Evolutionary conservation across 2,113 vertebrate species (phyloP).

Genomic region (Budorcas taxicolor): DNA sequence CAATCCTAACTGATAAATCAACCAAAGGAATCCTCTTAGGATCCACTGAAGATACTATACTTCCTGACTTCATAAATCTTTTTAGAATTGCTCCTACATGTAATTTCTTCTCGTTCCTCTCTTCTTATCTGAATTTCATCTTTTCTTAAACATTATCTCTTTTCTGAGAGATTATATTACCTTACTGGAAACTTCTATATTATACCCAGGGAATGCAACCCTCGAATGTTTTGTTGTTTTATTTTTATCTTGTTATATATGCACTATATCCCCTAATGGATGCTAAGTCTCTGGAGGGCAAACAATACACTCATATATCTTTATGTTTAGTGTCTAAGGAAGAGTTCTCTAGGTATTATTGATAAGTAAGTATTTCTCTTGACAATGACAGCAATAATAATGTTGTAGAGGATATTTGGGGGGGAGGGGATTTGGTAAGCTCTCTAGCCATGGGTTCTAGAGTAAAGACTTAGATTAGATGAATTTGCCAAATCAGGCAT

Average conservation of each 20-base stretch:
- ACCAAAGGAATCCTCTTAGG: not conserved
- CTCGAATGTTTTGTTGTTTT: not conserved
- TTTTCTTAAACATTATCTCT: not conserved
- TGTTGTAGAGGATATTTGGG: not conserved
- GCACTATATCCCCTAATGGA: not conserved
- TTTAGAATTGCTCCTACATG: not conserved
- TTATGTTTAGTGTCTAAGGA: not conserved
- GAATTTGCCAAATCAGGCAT: not conserved
- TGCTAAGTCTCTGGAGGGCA: not conserved
- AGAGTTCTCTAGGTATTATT: not conserved
- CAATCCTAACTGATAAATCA: not conserved
- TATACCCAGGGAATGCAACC: not conserved
- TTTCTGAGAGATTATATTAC: not conserved
- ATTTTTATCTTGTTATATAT: not conserved
- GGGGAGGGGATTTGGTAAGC: not conserved
- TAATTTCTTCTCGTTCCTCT: not conserved
- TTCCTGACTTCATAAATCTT: not conserved
- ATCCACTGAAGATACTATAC: not conserved
- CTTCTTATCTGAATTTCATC: not conserved
- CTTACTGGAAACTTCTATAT: not conserved
- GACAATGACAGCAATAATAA: not conserved
- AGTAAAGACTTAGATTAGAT: not conserved
- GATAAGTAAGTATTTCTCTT: not conserved
- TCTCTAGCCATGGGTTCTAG: not conserved
- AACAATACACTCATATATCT: not conserved